Percentiles rank a stretch among this genome's conserved stretches.
phyloP scores from a whole-genome alignment of 2,888 invertebrate genomes.

The Sceliomorpha sp. region DNA sequence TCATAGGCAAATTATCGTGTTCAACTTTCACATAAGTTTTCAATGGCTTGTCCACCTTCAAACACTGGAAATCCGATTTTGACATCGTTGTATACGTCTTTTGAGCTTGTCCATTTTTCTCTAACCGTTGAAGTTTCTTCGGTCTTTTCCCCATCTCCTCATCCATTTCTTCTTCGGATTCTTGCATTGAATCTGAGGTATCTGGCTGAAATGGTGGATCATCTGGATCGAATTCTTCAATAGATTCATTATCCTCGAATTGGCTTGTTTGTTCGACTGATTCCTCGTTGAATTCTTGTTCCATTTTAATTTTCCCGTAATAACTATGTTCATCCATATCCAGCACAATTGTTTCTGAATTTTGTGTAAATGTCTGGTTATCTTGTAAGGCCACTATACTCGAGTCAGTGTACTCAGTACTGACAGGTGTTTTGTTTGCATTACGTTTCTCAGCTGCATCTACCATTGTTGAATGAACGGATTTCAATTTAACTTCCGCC shows the following conservation, averaged over 20 bases:
- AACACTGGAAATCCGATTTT: too few species aligned
- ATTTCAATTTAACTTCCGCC: constrained; percentile 74
- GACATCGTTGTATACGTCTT: too few species aligned
- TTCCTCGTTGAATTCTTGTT: constrained; percentile 43
- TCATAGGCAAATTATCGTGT: too few species aligned
- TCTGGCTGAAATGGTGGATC: constrained; percentile 66
- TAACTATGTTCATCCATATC: constrained; percentile 27
- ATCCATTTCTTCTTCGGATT: constrained; percentile 57
- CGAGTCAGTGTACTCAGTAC: constrained; percentile 2
- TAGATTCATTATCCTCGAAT: constrained; percentile 68
- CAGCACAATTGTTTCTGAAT: not conserved
- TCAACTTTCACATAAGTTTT: too few species aligned
- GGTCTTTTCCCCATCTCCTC: constrained; percentile 37
- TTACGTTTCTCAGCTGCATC: constrained; percentile 44
- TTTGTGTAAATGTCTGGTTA: not conserved
- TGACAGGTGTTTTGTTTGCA: constrained; percentile 16
- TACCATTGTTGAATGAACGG: constrained; percentile 63
- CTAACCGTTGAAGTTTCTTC: constrained; percentile 40
- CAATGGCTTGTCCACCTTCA: too few species aligned
- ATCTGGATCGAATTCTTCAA: constrained; percentile 77
- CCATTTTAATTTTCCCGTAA: constrained; percentile 5
- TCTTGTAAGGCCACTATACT: constrained; percentile 5
- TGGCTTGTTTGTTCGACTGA: not conserved
- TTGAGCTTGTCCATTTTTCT: too few species aligned
- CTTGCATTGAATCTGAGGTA: constrained; percentile 55